Conservation (phyloP, 2,888 invertebrate species). For the Mycogona germanica region DNA sequence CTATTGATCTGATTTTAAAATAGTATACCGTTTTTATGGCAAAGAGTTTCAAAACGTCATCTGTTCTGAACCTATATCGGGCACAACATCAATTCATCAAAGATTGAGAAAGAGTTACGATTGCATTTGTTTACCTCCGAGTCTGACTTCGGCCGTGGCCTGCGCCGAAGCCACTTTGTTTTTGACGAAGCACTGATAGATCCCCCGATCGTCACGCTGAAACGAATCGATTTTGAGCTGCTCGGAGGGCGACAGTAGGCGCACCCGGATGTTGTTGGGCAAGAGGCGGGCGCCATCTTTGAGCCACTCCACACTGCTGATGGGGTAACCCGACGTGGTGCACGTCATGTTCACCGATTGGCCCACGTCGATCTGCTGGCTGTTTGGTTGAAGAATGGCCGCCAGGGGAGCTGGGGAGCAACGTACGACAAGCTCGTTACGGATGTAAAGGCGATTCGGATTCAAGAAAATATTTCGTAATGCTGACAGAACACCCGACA, state of each 20-base stretch:
- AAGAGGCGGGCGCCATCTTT: constrained; percentile 74
- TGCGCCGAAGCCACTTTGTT: constrained; percentile 78
- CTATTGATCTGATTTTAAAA: no score
- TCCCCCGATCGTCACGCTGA: constrained; percentile 31
- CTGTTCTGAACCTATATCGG: no score
- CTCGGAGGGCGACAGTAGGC: constrained; percentile 15
- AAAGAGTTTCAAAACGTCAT: no score
- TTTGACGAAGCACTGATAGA: constrained; percentile 44
- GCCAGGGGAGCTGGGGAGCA: constrained; percentile 14
- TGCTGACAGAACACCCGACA: not conserved
- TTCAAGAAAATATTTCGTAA: not conserved
- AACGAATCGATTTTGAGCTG: constrained; percentile 28
- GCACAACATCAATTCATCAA: no score
- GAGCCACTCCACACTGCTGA: constrained; percentile 80
- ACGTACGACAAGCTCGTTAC: not conserved
- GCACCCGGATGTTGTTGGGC: constrained; percentile 7
- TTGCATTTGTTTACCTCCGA: constrained; percentile 59
- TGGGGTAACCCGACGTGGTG: constrained; percentile 48
- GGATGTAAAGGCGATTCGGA: not conserved
- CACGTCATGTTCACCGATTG: constrained; percentile 31
- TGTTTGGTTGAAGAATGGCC: constrained; percentile 18
- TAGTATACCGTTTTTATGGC: no score
- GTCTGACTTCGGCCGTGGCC: constrained; percentile 62
- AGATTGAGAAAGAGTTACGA: no score
- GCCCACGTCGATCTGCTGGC: constrained; percentile 29